Percentiles rank a stretch among this genome's conserved stretches.
phyloP scores from a whole-genome alignment of 2,113 vertebrate genomes.

The Lagopus leucura region DNA sequence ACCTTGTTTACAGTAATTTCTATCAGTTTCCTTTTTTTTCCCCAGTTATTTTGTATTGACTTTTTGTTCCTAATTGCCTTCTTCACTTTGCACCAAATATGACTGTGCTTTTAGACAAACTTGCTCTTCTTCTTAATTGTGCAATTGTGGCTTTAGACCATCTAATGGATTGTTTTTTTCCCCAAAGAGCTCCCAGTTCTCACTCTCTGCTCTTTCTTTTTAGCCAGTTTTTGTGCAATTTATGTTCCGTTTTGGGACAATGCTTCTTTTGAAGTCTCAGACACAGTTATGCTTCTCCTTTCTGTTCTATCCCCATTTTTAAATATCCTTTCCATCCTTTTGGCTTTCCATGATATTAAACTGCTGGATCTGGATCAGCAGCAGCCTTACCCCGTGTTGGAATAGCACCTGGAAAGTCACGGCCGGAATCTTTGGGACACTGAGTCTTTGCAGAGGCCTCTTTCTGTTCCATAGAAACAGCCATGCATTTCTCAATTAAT shows the following conservation, averaged over 20 bases:
- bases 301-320: background rate
- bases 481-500: background rate
- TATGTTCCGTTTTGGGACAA: background rate
- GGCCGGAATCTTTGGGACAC: background rate
- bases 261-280: background rate
- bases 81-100: background rate
- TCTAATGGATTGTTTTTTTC: background rate
- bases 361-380: background rate
- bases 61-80: slow-evolving; percentile 40
- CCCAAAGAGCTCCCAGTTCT: background rate
- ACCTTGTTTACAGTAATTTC: slow-evolving; percentile 41
- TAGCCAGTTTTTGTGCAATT: background rate
- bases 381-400: background rate
- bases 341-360: background rate
- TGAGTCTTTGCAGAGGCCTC: background rate
- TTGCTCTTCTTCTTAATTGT: background rate
- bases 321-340: background rate
- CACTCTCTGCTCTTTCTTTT: background rate
- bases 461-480: background rate
- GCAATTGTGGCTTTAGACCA: background rate
- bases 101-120: background rate
- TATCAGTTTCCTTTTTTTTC: slow-evolving; percentile 24
- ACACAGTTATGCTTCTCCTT: background rate
- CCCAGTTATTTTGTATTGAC: slow-evolving; percentile 2
- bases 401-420: background rate